A percentile compares a stretch with the other conserved stretches of the same genome.
phyloP scores from a whole-genome alignment of 2,797 vertebrate genomes.

The Oceanodroma leucorhoa region DNA sequence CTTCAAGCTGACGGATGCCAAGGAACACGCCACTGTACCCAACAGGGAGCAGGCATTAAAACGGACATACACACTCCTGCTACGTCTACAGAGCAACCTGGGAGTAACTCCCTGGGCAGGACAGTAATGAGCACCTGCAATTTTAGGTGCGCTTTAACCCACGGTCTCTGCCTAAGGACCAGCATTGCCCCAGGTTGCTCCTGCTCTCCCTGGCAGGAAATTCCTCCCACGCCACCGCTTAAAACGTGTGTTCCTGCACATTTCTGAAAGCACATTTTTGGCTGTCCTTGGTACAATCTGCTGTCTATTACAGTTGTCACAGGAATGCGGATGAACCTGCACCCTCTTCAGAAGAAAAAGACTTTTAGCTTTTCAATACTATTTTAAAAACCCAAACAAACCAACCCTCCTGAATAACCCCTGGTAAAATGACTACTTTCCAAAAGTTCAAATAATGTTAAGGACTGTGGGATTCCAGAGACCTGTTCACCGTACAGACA shows the following conservation, averaged over 20 bases:
- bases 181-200: background rate
- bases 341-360: background rate
- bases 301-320: background rate
- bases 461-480: background rate
- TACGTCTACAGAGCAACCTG: accelerated
- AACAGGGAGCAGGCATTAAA: accelerated
- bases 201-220: background rate
- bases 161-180: background rate
- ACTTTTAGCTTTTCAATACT: accelerated
- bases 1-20: accelerated
- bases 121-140: accelerated
- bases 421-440: background rate
- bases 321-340: background rate
- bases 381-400: background rate
- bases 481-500: background rate
- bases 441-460: accelerated
- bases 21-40: accelerated
- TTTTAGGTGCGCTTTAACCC: background rate
- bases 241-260: background rate
- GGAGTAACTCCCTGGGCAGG: accelerated
- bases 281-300: background rate
- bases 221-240: background rate
- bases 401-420: background rate
- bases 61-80: accelerated
- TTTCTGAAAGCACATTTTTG: background rate